Base-by-base conservation (phyloP, 2,888 invertebrate genomes). In the Steinernema hermaphroditum region DNA sequence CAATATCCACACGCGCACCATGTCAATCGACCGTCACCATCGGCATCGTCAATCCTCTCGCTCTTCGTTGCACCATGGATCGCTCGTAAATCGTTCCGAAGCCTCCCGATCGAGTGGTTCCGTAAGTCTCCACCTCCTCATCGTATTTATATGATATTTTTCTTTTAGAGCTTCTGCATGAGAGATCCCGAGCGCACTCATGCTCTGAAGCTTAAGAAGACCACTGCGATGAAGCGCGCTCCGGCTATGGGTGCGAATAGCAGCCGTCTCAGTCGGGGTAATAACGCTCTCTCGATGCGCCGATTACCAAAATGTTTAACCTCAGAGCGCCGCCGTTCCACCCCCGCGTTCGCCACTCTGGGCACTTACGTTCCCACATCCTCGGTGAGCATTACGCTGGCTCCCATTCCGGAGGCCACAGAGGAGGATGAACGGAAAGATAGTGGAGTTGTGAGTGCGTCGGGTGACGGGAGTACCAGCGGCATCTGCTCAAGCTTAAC, bases 261-360 rank as follows among this genome's bases (percentile, higher is more conserved):
- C 2, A 62, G 62, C 62, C 62, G 62, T 12, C 62, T 62, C 32
- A 16, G 32, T 32, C 62, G 62, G 32, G 62, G 62, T 62, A 46
- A 46, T 19, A 62, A 62, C 27, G 22, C 62, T 62, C 32, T 62
- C 32, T 62, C 32, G 6, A 16, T 14, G 2, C 62, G 62, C 29
- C 62, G 62, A 29, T 62, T 27, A 62, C 62, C 62, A 16, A 29
- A 62, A 14, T 62, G 62, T 62, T 32, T 62, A 62, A n/a, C 62
- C 62, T 9, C 19, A 62, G 62, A 62, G 16, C 62, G 62, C 62
- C 62, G 62, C 16, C 62, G 62, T 4, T 16, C 62, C 16, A 62
- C 62, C 1, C 62, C 62, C 29, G 62, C 62, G 6, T 62, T 62
- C 34, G 62, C 62, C 1, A 27, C 62, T 32, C 62, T 62, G 32